phyloP scores from a whole-genome alignment of 2,113 vertebrate species.

The Vulpes lagopus region DNA sequence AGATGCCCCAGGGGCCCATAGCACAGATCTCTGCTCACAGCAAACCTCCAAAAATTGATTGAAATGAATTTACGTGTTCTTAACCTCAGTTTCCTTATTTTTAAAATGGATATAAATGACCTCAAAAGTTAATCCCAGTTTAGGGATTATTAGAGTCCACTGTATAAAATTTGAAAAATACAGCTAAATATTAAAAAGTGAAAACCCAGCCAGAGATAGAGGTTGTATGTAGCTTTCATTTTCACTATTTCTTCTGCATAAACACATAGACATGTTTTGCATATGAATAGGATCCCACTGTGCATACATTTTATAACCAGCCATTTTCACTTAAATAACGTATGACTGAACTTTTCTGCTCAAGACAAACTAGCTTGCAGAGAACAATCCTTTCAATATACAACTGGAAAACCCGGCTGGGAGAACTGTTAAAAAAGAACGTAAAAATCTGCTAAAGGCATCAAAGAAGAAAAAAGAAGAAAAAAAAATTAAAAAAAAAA shows the following conservation, averaged over 20 bases:
- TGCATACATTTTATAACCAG: background rate
- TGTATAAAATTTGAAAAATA: conserved; percentile 18
- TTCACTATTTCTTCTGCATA: background rate
- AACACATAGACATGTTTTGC: background rate
- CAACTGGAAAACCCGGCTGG: background rate
- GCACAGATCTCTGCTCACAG: background rate
- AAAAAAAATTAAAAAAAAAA: no score
- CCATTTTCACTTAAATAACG: background rate
- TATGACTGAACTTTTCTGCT: background rate
- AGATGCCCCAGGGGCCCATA: background rate
- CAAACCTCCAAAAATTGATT: background rate
- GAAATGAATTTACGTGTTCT: background rate
- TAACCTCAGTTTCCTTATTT: background rate
- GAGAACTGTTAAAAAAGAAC: background rate
- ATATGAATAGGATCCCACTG: background rate
- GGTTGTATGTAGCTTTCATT: background rate
- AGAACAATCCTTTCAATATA: background rate
- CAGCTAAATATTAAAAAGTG: background rate
- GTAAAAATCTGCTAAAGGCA: background rate
- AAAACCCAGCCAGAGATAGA: background rate
- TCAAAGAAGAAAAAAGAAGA: no score
- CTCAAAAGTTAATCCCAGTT: background rate
- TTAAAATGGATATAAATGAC: background rate
- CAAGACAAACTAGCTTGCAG: background rate
- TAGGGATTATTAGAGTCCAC: background rate